These are phyloP conservation scores for Drosophila demipolita DNA, from an alignment of 2,888 invertebrate genomes.

Conservation along the genomic window DNA sequence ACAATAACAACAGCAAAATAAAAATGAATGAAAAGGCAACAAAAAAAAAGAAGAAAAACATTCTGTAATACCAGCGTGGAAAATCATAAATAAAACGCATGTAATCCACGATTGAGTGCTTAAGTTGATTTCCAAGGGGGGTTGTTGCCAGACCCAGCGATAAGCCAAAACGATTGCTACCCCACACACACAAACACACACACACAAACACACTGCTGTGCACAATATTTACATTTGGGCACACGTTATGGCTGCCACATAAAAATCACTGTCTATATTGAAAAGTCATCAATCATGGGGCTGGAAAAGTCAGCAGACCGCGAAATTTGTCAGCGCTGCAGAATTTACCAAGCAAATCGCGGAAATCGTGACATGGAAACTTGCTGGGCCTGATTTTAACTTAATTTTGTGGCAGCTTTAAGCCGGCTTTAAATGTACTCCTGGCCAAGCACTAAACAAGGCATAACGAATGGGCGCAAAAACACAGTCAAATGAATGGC, in stretches of 20 bases:
- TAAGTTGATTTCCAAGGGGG: conserved; percentile 65
- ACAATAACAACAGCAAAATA: conserved; percentile 48
- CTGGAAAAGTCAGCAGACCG: conserved; percentile 66
- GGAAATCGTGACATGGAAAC: conserved; percentile 54
- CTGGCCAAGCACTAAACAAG: conserved; percentile 16
- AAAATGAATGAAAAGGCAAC: conserved; percentile 55
- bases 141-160: conserved; percentile 10
- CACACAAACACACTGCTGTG: background rate
- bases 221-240: conserved; percentile 71
- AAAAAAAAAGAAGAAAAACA: conserved; percentile 50
- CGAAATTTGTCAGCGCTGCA: conserved; percentile 75
- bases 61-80: conserved; percentile 74
- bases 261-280: conserved; percentile 64
- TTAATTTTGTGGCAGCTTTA: conserved; percentile 65
- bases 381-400: conserved; percentile 30
- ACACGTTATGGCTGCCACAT: conserved; percentile 57
- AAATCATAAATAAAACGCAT: conserved; percentile 82
- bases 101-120: conserved; percentile 81
- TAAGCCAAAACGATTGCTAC: conserved; percentile 20
- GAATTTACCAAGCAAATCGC: conserved; percentile 36
- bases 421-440: conserved; percentile 47
- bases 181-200: conserved; percentile 1
- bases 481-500: conserved; percentile 66
- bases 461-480: conserved; percentile 42
- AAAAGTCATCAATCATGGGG: conserved; percentile 76